phyloP scores from a whole-genome alignment of 2,113 vertebrate genomes.

The Thamnophis sirtalis region DNA sequence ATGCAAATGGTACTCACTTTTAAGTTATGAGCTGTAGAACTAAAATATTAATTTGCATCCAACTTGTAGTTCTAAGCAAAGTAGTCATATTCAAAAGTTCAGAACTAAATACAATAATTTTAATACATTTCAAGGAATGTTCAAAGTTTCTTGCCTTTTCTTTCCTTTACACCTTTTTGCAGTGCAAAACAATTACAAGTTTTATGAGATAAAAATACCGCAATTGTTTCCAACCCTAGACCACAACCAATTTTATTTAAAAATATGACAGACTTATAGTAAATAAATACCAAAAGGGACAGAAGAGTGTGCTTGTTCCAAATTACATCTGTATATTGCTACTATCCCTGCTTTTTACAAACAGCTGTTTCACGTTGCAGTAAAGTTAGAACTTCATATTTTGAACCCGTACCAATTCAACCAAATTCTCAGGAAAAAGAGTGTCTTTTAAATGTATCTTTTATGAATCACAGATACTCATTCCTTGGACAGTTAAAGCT shows the following conservation, averaged over 20 bases:
- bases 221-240: not conserved
- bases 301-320: not conserved
- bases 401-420: not conserved
- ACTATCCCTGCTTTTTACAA: not conserved
- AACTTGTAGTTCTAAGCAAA: not conserved
- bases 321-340: not conserved
- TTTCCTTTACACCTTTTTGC: not conserved
- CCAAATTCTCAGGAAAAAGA: not conserved
- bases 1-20: not conserved
- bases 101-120: not conserved
- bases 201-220: not conserved
- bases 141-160: not conserved
- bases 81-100: not conserved
- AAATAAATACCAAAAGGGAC: not conserved
- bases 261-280: not conserved
- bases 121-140: slow-evolving; percentile 18
- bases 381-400: not conserved
- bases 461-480: not conserved
- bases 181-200: not conserved
- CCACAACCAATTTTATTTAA: not conserved
- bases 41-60: not conserved
- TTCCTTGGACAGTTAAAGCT: not conserved
- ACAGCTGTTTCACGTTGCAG: not conserved
- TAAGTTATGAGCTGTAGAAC: not conserved
- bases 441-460: not conserved